phyloP scores from a whole-genome alignment of 2,797 vertebrate genomes.

The Cossypha heuglini region DNA sequence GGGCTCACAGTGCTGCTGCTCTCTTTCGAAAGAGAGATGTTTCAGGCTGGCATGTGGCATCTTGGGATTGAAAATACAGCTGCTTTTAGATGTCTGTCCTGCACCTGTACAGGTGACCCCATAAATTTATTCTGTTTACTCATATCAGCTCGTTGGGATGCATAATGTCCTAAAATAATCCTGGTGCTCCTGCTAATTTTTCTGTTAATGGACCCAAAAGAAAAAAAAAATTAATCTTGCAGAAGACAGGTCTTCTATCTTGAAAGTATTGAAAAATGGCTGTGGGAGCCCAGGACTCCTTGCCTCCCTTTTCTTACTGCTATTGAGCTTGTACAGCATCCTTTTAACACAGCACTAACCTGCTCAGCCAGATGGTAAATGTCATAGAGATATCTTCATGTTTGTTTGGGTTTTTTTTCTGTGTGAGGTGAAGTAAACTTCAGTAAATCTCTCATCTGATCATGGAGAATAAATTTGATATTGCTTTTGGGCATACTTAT shows the following conservation, averaged over 20 bases:
- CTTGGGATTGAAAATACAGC: background rate
- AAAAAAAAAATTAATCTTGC: background rate
- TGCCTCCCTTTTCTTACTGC: background rate
- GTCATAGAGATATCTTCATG: background rate
- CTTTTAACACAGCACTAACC: background rate
- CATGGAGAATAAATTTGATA: background rate
- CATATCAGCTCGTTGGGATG: accelerated
- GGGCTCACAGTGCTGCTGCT: background rate
- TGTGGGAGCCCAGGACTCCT: background rate
- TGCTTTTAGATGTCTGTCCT: background rate
- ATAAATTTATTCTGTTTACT: background rate
- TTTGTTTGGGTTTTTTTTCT: background rate
- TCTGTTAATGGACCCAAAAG: background rate
- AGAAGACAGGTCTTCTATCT: background rate
- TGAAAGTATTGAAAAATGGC: background rate
- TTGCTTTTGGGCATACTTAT: slow-evolving; percentile 15
- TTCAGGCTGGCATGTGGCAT: accelerated
- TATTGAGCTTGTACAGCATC: background rate
- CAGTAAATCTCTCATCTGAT: background rate
- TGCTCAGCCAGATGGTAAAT: background rate
- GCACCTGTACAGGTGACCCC: accelerated
- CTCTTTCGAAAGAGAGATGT: background rate
- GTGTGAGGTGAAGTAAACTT: background rate
- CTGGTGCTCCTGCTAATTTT: background rate
- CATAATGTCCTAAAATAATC: background rate